A percentile compares a stretch with the other conserved stretches of the same genome.
Conservation (phyloP, 2,113 vertebrate species). For the Elanus axillaris region DNA sequence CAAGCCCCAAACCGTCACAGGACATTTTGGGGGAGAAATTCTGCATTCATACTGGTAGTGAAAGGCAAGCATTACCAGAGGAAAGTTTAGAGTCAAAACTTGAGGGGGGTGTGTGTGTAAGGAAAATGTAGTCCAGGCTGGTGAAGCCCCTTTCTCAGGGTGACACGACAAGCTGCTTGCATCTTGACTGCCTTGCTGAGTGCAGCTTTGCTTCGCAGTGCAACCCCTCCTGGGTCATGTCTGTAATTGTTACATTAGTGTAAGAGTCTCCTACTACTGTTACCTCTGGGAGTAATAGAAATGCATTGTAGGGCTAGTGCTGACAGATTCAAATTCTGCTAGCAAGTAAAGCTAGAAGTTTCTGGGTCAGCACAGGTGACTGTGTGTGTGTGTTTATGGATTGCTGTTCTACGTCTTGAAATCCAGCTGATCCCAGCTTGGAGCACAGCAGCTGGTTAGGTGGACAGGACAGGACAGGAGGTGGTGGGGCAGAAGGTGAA, state of each 20-base stretch:
- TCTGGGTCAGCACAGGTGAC: background rate
- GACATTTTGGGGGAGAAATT: background rate
- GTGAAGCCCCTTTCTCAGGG: background rate
- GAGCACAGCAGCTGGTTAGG: background rate
- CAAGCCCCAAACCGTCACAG: background rate
- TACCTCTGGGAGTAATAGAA: background rate
- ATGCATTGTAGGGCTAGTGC: background rate
- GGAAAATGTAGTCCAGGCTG: background rate
- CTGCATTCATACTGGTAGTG: background rate
- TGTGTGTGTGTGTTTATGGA: background rate
- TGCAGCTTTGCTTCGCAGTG: background rate
- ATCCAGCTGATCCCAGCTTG: background rate
- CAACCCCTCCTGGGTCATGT: background rate
- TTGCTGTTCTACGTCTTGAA: background rate
- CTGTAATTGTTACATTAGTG: background rate
- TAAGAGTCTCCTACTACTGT: background rate
- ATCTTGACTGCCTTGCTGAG: background rate
- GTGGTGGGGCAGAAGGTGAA: background rate
- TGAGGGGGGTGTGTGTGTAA: background rate
- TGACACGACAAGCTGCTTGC: background rate
- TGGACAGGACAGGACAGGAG: background rate
- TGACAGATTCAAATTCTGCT: background rate
- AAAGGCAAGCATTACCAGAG: background rate
- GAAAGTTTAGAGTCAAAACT: background rate
- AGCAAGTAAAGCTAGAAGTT: background rate